Conservation (phyloP, 2,888 invertebrate species). For the Acrobasis consociella region DNA sequence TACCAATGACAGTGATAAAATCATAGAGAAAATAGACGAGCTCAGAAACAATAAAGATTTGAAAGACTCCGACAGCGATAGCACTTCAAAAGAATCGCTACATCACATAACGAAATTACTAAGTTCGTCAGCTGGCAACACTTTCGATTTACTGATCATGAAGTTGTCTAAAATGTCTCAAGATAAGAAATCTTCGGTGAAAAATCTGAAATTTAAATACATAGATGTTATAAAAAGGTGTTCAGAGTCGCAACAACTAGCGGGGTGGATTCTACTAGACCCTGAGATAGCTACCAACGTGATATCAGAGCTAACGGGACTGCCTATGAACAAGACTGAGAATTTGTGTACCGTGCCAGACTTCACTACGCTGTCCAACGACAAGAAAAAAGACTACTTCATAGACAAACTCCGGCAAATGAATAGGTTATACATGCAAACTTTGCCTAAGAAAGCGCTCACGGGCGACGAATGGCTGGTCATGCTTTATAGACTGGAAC, state of each 20-base stretch:
- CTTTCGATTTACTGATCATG: conserved; percentile 67
- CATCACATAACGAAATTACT: conserved; percentile 61
- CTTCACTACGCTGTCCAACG: conserved; percentile 47
- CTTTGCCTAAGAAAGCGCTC: conserved; percentile 60
- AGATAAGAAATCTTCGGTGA: conserved; percentile 60
- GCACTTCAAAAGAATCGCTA: conserved; percentile 57
- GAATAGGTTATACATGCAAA: conserved; percentile 66
- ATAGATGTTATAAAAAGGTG: conserved; percentile 64
- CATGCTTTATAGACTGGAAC: conserved; percentile 65
- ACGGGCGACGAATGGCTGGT: conserved; percentile 73
- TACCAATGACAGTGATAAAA: conserved; percentile 52
- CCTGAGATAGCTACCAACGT: conserved; percentile 64
- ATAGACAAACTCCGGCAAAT: conserved; percentile 58
- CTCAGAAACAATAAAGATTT: conserved; percentile 45
- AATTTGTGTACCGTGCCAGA: conserved; percentile 42
- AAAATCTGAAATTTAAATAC: conserved; percentile 67
- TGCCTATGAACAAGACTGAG: conserved; percentile 53
- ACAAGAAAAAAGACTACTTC: conserved; percentile 64
- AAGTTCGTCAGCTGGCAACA: conserved; percentile 59
- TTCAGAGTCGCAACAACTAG: conserved; percentile 61
- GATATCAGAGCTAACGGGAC: conserved; percentile 64
- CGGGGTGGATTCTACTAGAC: conserved; percentile 60
- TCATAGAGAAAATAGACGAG: conserved; percentile 63
- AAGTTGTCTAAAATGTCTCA: conserved; percentile 61
- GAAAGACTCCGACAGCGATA: conserved; percentile 50